These are phyloP conservation scores for Eupithecia subfuscata DNA, from an alignment of 2,888 invertebrate species.

Conservation along the genomic window DNA sequence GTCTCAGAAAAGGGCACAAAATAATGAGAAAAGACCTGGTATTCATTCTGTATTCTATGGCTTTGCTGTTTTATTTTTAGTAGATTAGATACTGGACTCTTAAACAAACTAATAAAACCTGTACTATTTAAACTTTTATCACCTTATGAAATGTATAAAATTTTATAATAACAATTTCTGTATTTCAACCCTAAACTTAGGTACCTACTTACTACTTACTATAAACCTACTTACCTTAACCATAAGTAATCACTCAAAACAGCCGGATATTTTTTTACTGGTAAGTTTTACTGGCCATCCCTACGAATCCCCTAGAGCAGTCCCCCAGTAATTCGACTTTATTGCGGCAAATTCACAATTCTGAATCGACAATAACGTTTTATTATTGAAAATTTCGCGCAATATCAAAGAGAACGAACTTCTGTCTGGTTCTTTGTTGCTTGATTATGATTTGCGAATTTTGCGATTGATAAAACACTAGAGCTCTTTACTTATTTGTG, in stretches of 20 bases:
- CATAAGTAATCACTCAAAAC: neutral
- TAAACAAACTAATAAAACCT: no score
- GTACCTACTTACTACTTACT: no score
- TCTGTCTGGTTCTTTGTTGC: conserved; percentile 28
- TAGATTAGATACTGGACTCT: no score
- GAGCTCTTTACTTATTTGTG: neutral
- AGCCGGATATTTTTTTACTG: neutral
- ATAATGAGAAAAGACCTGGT: neutral
- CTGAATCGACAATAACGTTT: conserved; percentile 40
- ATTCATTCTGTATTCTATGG: no score
- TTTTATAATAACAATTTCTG: no score
- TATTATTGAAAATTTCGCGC: conserved; percentile 35
- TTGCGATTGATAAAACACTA: neutral
- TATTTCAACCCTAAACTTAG: no score
- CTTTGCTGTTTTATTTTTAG: no score
- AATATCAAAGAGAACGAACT: conserved; percentile 13
- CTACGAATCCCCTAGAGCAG: conserved; percentile 7
- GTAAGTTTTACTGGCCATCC: neutral
- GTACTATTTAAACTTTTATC: no score
- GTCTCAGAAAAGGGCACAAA: neutral
- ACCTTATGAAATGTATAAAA: no score
- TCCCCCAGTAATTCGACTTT: conserved; percentile 21
- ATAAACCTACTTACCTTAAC: no score
- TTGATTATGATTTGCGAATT: conserved; percentile 14
- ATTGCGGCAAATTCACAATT: conserved; percentile 32